Conservation (phyloP, 2,113 vertebrate species). For the Indicator indicator region DNA sequence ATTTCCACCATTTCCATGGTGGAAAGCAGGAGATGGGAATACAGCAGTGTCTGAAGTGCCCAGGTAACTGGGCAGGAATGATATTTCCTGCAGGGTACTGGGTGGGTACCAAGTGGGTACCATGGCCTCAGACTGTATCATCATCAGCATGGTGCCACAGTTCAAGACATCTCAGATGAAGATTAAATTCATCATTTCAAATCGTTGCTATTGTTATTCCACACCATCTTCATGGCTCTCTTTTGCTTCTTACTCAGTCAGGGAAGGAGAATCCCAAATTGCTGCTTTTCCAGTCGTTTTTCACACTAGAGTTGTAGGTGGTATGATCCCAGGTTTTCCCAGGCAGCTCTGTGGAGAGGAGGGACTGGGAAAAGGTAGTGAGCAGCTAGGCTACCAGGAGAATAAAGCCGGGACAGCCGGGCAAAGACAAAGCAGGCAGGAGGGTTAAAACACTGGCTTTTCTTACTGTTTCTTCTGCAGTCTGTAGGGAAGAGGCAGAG, state of each 20-base stretch:
- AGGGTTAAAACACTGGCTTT: not conserved
- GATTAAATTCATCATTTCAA: not conserved
- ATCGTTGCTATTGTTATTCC: not conserved
- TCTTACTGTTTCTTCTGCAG: not conserved
- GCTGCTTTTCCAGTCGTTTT: not conserved
- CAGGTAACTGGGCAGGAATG: not conserved
- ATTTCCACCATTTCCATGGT: not conserved
- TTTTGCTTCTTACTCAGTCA: not conserved
- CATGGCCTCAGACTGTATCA: not conserved
- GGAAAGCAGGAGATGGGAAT: not conserved
- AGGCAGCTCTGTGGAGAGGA: not conserved
- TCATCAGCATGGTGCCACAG: rapidly evolving
- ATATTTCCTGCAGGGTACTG: not conserved
- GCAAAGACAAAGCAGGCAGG: not conserved
- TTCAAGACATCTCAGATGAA: not conserved
- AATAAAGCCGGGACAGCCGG: not conserved
- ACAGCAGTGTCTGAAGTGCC: not conserved
- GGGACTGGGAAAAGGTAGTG: not conserved
- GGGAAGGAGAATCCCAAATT: not conserved
- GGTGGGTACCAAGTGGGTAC: not conserved
- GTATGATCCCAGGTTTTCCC: not conserved
- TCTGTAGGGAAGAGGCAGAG: not conserved
- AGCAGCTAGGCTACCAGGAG: not conserved
- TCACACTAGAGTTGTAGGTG: not conserved
- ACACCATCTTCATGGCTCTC: not conserved